phyloP scores from a whole-genome alignment of 2,797 vertebrate species.

The Eulemur coronatus region DNA sequence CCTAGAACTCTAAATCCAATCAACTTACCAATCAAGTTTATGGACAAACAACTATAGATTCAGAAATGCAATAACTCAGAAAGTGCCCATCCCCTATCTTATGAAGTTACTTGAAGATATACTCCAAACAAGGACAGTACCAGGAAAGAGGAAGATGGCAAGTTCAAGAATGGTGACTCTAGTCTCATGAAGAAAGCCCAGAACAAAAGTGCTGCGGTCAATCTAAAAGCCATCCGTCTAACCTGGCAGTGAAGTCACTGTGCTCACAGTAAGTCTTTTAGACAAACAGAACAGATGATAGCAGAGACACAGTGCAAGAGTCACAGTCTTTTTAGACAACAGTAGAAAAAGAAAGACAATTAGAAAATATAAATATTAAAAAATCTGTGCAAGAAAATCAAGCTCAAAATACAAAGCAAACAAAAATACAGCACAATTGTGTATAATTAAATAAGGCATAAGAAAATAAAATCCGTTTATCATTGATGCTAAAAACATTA shows the following conservation, averaged over 20 bases:
- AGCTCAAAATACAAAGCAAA: not conserved
- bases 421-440: not conserved
- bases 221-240: not conserved
- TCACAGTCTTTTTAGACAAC: not conserved
- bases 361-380: not conserved
- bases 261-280: not conserved
- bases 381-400: not conserved
- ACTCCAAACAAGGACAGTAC: not conserved
- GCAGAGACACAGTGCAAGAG: not conserved
- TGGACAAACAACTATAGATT: not conserved
- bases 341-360: not conserved
- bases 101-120: not conserved
- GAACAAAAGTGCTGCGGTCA: not conserved
- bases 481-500: not conserved
- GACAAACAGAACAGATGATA: not conserved
- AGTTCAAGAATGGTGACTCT: not conserved
- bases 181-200: not conserved
- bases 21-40: not conserved
- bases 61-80: not conserved
- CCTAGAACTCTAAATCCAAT: not conserved
- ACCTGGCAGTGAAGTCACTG: not conserved
- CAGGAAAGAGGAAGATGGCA: not conserved
- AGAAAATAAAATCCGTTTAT: not conserved
- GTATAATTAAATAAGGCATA: not conserved
- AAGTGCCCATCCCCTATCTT: not conserved